These are phyloP conservation scores for Phylloscopus collybita DNA, from an alignment of 2,797 vertebrate species.

Conservation along the genomic window DNA sequence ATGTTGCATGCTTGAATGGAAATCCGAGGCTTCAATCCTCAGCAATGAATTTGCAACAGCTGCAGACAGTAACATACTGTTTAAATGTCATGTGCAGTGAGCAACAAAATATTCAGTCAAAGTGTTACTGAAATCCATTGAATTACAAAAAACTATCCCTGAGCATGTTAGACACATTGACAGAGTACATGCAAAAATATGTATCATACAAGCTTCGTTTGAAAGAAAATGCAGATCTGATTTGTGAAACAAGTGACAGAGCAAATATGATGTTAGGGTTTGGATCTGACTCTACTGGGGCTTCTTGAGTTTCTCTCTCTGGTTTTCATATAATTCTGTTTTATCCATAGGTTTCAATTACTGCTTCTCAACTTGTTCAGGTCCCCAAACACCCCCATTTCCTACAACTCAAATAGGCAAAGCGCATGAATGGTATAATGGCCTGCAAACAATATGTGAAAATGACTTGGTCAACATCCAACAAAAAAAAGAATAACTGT, in stretches of 20 bases:
- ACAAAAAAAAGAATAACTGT: neutral
- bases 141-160: neutral
- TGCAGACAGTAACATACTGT: neutral
- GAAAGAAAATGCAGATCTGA: neutral
- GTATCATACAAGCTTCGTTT: neutral
- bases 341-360: neutral
- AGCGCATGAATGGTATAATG: neutral
- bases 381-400: neutral
- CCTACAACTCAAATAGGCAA: neutral
- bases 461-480: neutral
- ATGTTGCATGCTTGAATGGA: neutral
- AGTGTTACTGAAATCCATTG: neutral
- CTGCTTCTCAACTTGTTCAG: neutral
- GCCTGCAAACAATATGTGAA: neutral
- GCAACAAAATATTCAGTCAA: neutral
- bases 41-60: constrained; percentile 1
- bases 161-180: neutral
- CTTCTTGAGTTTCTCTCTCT: neutral
- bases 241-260: neutral
- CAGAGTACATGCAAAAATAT: neutral
- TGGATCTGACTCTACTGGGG: neutral
- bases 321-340: neutral
- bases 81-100: neutral
- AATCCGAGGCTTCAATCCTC: constrained; percentile 11
- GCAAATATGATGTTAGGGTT: neutral